These are phyloP conservation scores for Caloenas nicobarica DNA, from an alignment of 2,113 vertebrate genomes.

Conservation along the genomic window DNA sequence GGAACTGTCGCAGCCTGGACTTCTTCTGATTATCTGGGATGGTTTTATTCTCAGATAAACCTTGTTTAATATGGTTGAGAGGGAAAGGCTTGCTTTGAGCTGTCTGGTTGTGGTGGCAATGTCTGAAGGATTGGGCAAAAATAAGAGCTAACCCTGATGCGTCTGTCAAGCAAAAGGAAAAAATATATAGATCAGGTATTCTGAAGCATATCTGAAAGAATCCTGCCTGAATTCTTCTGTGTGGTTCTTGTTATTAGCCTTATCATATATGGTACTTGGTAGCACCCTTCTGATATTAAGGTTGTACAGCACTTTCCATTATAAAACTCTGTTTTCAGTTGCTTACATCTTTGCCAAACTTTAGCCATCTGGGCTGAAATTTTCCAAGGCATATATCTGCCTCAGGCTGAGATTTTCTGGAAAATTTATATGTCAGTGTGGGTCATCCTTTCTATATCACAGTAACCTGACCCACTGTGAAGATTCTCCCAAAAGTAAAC, in stretches of 20 bases:
- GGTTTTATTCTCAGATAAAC: neutral
- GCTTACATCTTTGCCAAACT: neutral
- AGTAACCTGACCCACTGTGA: constrained; percentile 14
- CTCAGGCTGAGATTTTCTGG: neutral
- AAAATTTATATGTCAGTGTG: neutral
- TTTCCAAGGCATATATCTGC: constrained; percentile 5
- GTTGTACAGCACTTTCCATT: constrained; percentile 2
- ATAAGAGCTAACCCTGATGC: neutral
- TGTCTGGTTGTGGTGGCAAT: neutral
- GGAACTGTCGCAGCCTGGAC: neutral
- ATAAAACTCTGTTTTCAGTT: neutral
- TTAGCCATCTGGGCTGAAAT: constrained; percentile 17
- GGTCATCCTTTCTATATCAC: constrained; percentile 27
- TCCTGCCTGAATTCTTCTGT: neutral
- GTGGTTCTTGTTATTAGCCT: neutral
- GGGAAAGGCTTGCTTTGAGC: neutral
- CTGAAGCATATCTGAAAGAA: neutral
- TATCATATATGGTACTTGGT: neutral
- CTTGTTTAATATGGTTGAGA: neutral
- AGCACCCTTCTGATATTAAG: neutral
- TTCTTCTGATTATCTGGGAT: neutral
- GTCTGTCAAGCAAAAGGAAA: neutral
- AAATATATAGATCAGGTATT: neutral
- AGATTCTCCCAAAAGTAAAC: constrained; percentile 2
- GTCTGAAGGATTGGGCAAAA: neutral